Evolutionary conservation across 2,113 vertebrate genomes (phyloP).

Genomic region (Okapia johnstoni): DNA sequence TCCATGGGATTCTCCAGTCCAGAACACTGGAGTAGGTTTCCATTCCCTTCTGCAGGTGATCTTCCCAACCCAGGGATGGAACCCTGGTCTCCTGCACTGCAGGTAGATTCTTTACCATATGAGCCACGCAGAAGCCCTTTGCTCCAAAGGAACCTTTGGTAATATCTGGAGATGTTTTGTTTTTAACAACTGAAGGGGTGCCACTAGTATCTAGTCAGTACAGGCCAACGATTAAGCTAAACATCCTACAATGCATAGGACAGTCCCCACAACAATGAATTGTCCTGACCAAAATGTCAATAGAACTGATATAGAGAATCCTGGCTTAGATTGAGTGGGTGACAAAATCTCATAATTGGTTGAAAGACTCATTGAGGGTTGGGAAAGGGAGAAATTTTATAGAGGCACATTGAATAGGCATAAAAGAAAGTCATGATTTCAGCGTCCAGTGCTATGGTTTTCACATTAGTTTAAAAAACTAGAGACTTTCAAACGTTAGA

Average conservation of each 20-base stretch:
- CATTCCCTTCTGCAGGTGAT: not conserved
- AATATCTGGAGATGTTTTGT: not conserved
- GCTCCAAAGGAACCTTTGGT: not conserved
- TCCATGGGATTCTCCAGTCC: not conserved
- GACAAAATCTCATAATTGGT: not conserved
- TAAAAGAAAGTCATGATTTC: not conserved
- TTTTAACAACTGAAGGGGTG: not conserved
- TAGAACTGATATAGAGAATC: not conserved
- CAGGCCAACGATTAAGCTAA: not conserved
- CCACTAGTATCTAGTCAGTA: not conserved
- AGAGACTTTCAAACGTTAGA: not conserved
- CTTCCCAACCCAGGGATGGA: not conserved
- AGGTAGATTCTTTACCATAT: not conserved
- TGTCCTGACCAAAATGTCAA: not conserved
- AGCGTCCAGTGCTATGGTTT: fast-evolving
- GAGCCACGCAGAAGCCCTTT: not conserved
- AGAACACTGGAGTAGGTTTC: not conserved
- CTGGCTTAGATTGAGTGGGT: not conserved
- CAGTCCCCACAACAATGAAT: not conserved
- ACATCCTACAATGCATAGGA: not conserved
- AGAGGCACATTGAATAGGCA: not conserved
- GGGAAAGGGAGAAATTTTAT: not conserved
- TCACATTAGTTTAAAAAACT: not conserved
- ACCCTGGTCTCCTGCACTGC: not conserved
- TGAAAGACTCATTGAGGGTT: not conserved